A percentile compares a stretch with the other conserved stretches of the same genome.
Evolutionary conservation across 1,140 invertebrate genomes (phyloP).

Genomic region (Danaus melanippus): DNA sequence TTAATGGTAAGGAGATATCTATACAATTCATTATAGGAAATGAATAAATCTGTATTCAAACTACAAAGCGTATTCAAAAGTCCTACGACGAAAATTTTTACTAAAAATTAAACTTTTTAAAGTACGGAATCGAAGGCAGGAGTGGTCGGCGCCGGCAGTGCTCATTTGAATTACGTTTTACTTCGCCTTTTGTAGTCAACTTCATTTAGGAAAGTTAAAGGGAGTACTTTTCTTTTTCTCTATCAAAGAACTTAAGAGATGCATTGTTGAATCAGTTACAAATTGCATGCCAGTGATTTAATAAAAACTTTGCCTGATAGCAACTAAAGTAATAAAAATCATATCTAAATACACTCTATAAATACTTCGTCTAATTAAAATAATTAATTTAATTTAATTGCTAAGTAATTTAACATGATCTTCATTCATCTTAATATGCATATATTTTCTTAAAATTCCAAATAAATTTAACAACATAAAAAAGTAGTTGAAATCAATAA

Average conservation of each 20-base stretch:
- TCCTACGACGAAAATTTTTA: conserved; percentile 47
- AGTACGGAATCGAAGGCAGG: conserved; percentile 55
- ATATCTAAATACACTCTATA: too few relatives aligned
- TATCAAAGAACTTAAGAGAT: conserved; percentile 58
- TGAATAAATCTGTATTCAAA: conserved; percentile 41
- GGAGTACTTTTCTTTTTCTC: conserved; percentile 57
- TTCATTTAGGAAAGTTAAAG: conserved; percentile 68
- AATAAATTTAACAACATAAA: too few relatives aligned
- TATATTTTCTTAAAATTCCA: too few relatives aligned
- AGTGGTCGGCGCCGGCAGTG: conserved; percentile 40
- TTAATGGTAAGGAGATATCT: too few relatives aligned
- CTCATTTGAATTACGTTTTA: conserved; percentile 61
- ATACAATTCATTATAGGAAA: conserved; percentile 18
- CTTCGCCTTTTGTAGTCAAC: conserved; percentile 67
- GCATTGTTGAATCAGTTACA: conserved; percentile 69
- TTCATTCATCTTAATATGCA: too few relatives aligned
- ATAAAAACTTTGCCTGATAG: too few relatives aligned
- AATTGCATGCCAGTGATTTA: conserved; percentile 60
- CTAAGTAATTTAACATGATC: too few relatives aligned
- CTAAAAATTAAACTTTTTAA: conserved; percentile 63
- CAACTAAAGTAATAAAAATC: too few relatives aligned
- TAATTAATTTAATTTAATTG: too few relatives aligned
- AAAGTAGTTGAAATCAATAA: too few relatives aligned
- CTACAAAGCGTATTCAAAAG: conserved; percentile 50
- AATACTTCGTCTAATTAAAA: too few relatives aligned